Evolutionary conservation across 2,888 invertebrate genomes (phyloP).

Genomic region (Herminia tarsipennalis): DNA sequence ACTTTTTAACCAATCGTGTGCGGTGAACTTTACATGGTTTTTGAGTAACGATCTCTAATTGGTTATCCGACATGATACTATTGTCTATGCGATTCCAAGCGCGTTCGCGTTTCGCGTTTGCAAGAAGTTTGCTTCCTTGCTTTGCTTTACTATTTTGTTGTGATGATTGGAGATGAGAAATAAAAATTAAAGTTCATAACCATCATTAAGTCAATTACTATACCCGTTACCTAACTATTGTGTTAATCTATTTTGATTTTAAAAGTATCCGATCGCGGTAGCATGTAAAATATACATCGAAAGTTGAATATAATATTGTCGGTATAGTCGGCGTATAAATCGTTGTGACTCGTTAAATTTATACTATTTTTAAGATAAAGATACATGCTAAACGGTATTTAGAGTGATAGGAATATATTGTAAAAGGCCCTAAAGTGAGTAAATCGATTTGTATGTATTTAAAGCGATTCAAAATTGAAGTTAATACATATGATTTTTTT

Average conservation of each 20-base stretch:
- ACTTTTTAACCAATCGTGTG: constrained; percentile 1
- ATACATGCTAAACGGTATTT: constrained; percentile 3
- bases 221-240: no score
- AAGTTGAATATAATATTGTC: constrained; percentile 17
- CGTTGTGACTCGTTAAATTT: constrained; percentile 15
- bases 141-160: constrained; percentile 37
- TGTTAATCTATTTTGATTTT: constrained; percentile 8
- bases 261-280: not conserved
- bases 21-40: no score
- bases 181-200: constrained; percentile 26
- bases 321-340: constrained; percentile 27
- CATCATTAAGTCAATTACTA: constrained; percentile 18
- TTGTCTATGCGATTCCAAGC: constrained; percentile 38
- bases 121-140: no score
- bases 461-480: constrained; percentile 19
- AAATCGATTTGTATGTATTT: not conserved
- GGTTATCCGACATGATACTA: not conserved
- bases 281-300: constrained; percentile 10
- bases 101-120: constrained; percentile 18
- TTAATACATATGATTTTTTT: constrained; percentile 13
- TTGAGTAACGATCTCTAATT: no score
- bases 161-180: constrained; percentile 34
- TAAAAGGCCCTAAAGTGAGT: constrained; percentile 22
- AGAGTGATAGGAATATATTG: constrained; percentile 7
- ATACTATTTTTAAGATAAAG: constrained; percentile 8